Evolutionary conservation across 2,888 invertebrate species (phyloP), one percentile per base, ranked within the genome.

Genomic region (Tipula unca): DNA sequence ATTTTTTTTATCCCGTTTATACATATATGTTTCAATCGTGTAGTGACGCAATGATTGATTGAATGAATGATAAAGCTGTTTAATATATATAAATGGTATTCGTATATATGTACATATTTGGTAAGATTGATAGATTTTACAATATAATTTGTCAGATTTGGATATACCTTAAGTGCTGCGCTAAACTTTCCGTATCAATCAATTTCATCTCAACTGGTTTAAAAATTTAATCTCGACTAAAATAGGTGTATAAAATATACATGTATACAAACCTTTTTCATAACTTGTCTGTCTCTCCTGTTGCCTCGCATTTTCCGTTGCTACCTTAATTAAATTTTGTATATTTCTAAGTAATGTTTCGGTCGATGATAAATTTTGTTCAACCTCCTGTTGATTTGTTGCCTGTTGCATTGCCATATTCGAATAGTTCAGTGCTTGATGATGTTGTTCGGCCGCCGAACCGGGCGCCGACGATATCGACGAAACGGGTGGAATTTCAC

Each of bases 291-390:
- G 98, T 88, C 98, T 93, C 91, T 99, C 98, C 92, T 98, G 98
- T 90, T 98, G 98, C 88, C 98, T 94, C 86, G 98, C 98, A 92
- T 98, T 98, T 91, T 98, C 98, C 1, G 98, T 98, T n/a, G 98
- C 98, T 87, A 98, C 98, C 92, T 98, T 98, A 87, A 98, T 94
- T 87, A 98, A 93, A 85, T 98, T 98, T 91, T 98, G 98, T 89
- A 99, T 98, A 91, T 98, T 98, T 89, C 98, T 93, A 88, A 98
- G 94, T 88, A 98, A 93, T 86, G 97, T 98, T 92, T 98, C 98
- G 86, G 98, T 97, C 89, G 97, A 97, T 87, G 96, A 96, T 88
- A 94, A 92, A 89, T 92, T 92, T 85, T 93, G 92, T 85, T 93
- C 93, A 88, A 93, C 94, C 88, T 92, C 91, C 10, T 48, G 85